phyloP scores from a whole-genome alignment of 2,888 invertebrate species.

The Operophtera brumata region DNA sequence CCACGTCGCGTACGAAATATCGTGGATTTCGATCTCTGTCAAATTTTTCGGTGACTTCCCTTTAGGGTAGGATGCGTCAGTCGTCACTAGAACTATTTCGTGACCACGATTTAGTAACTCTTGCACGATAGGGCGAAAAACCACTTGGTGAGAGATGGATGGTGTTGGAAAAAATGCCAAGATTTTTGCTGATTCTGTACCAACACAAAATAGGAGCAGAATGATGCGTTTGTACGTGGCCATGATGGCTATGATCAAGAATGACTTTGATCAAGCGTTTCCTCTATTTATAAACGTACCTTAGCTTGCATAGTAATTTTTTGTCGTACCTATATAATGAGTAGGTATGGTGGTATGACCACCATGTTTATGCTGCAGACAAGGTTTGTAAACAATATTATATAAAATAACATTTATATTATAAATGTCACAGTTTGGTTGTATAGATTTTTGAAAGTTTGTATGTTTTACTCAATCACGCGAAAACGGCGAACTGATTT shows the following conservation, averaged over 20 bases:
- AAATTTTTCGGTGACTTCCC: constrained; percentile 6
- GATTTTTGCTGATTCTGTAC: constrained; percentile 11
- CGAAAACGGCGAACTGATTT: too few relatives aligned
- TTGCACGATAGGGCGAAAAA: constrained; percentile 6
- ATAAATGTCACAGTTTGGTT: too few relatives aligned
- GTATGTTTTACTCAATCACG: too few relatives aligned
- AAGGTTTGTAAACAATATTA: too few relatives aligned
- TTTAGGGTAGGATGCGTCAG: constrained; percentile 9
- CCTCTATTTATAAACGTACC: not conserved
- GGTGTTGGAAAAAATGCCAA: constrained; percentile 21
- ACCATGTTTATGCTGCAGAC: too few relatives aligned
- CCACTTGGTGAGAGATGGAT: constrained; percentile 17
- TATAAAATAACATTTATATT: too few relatives aligned
- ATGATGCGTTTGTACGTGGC: not conserved
- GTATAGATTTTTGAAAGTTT: too few relatives aligned
- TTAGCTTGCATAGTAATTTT: not conserved
- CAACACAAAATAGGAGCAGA: not conserved
- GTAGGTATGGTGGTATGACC: not conserved
- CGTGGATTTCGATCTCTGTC: constrained; percentile 14
- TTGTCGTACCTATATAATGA: not conserved
- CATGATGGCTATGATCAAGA: not conserved
- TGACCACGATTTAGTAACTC: constrained; percentile 21
- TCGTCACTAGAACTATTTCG: constrained; percentile 18
- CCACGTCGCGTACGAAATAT: constrained; percentile 3
- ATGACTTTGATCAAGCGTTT: not conserved